These are phyloP conservation scores for Chrysogorgia sp. DNA, from an alignment of 92 coral and sea anemone genomes.

Conservation along the genomic window DNA sequence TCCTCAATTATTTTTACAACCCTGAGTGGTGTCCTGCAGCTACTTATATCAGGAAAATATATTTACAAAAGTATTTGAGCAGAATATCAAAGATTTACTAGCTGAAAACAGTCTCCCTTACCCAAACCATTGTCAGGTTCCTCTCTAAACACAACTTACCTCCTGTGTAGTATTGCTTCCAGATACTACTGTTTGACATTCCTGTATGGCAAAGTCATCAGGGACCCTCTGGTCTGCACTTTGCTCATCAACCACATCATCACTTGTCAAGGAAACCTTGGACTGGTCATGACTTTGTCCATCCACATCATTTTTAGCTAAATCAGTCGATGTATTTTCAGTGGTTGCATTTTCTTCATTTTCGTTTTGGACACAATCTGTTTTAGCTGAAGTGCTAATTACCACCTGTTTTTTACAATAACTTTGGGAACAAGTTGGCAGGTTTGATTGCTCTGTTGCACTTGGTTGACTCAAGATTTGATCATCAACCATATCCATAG, in stretches of 20 bases:
- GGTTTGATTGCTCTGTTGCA: background rate
- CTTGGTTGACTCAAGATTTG: background rate
- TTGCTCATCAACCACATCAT: background rate
- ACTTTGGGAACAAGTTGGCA: background rate
- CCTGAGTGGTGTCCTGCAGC: no score
- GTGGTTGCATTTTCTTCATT: background rate
- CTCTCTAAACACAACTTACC: no score
- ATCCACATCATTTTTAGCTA: background rate
- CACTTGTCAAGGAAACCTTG: no score
- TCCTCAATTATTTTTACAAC: no score
- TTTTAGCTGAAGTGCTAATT: background rate
- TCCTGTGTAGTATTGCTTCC: background rate
- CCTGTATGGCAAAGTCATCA: background rate
- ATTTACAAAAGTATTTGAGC: no score
- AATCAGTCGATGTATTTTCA: background rate
- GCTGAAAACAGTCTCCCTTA: no score
- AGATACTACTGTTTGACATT: background rate
- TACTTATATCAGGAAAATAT: no score
- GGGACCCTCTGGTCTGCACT: conserved; percentile 12
- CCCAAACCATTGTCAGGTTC: no score
- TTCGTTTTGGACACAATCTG: background rate
- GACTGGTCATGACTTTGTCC: no score
- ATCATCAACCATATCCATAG: background rate
- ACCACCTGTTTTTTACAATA: background rate
- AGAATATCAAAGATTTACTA: no score